phyloP scores from a whole-genome alignment of 2,888 invertebrate genomes.

The Scaptomyza caliginosa region DNA sequence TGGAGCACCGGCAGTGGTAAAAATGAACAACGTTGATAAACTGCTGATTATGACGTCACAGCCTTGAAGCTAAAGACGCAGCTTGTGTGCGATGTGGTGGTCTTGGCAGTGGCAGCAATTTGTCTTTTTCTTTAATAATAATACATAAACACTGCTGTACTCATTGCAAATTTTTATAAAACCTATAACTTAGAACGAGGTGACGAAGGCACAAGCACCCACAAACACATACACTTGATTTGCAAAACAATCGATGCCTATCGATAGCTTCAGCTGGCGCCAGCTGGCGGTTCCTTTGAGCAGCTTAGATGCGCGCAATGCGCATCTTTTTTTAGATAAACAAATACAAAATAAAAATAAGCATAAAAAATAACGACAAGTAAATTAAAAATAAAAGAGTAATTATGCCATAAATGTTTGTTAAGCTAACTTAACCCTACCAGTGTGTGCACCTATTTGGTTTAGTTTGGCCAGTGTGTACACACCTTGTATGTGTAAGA shows the following conservation, averaged over 20 bases:
- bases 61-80: constrained; percentile 1
- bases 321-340: background rate
- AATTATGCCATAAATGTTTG: background rate
- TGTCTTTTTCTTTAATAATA: constrained; percentile 3
- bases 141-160: constrained; percentile 9
- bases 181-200: constrained; percentile 29
- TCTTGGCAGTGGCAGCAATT: background rate
- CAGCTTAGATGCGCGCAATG: background rate
- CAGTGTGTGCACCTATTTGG: constrained; percentile 22
- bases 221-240: constrained; percentile 9
- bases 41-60: constrained; percentile 15
- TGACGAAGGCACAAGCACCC: constrained; percentile 50
- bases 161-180: constrained; percentile 42
- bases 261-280: constrained; percentile 33
- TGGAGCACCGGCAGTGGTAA: constrained; percentile 38
- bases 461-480: constrained; percentile 28
- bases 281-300: constrained; percentile 11
- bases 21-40: constrained; percentile 15
- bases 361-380: background rate
- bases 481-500: constrained; percentile 5
- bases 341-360: background rate
- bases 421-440: background rate
- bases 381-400: background rate
- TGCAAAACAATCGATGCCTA: constrained; percentile 25
- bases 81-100: constrained; percentile 9